Base-by-base conservation (phyloP, 2,888 invertebrate genomes). In the Athalia rosae region DNA sequence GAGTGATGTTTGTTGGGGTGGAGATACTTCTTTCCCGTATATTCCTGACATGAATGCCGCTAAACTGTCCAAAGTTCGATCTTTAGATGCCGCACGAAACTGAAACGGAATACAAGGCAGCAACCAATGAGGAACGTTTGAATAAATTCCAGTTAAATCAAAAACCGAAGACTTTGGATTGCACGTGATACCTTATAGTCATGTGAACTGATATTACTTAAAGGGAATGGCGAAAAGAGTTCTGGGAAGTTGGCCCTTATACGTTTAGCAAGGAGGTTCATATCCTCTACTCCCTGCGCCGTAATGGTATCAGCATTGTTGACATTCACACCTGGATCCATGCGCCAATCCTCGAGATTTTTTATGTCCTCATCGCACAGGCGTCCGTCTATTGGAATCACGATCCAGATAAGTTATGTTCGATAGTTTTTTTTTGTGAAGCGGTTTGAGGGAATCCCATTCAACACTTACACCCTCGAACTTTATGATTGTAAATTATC, bases 281-380 rank as follows among this genome's bases (percentile, higher is more conserved):
- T 90, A 84, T 94, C 94, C 82, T 94, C 92, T 28, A 89, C 85
- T 4, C 92, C 93, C 84, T 92, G 93, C 8, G 90, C 89, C 11
- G 95, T 94, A 79, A 96, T 90, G 78, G 91, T 91, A 15, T 93
- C 92, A 28, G 50, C 94, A 80, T 91, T 91, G 3, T 92, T 91
- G 62, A 89, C 86, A 53, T 92, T 93, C 78, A 94, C 91, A 41
- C 92, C 92, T 0, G 91, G 89, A 83, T 93, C 92, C 92, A 94
- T 94, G 63, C 90, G 88, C 95, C 95, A 95, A 69, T 78, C 91
- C 83, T 92, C 91, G 4, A 96, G 89, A 50, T 93, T 91, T 53
- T 93, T 91, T 78, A 94, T 86, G 89, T 96, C 96, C 1, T 93
- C 91, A 2, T 90, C 84, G 87, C 96, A 97, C 80, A 96, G 90